Conservation (phyloP, 2,888 invertebrate genomes). For the Meiosimyza platycephala region DNA sequence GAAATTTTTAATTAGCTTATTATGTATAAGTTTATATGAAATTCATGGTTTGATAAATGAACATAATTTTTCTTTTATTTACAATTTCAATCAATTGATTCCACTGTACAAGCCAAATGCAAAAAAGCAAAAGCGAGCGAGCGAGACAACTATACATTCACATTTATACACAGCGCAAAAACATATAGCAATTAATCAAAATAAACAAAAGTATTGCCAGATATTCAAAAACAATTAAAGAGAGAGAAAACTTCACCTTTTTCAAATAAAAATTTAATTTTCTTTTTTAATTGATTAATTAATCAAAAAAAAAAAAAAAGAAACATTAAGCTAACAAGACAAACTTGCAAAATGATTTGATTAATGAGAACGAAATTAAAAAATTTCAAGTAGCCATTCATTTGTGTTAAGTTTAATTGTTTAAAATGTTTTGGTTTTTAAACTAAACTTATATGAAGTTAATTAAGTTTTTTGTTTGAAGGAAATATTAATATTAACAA, state of each 20-base stretch:
- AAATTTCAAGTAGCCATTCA: conserved; percentile 53
- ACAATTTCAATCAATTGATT: too few relatives aligned
- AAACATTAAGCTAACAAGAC: not conserved
- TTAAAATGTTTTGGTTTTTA: conserved; percentile 35
- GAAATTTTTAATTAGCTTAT: too few relatives aligned
- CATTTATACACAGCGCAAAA: conserved; percentile 16
- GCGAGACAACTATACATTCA: not conserved
- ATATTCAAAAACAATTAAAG: conserved; percentile 42
- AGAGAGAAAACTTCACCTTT: conserved; percentile 67
- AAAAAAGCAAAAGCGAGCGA: not conserved
- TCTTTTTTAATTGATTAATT: conserved; percentile 13
- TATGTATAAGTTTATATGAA: too few relatives aligned
- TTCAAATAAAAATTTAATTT: conserved; percentile 34
- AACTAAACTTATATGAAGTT: too few relatives aligned
- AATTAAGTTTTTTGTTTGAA: too few relatives aligned
- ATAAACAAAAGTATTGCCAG: conserved; percentile 45
- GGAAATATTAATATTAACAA: too few relatives aligned
- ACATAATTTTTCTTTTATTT: too few relatives aligned
- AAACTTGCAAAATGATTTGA: conserved; percentile 18
- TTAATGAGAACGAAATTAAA: conserved; percentile 38
- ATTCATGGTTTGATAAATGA: too few relatives aligned
- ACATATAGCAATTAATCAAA: conserved; percentile 33
- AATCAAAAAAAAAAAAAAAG: conserved; percentile 14
- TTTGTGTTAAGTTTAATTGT: conserved; percentile 35
- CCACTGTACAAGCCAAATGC: too few relatives aligned